Conservation (phyloP, 2,888 invertebrate genomes). For the Trissoscelio sp. region DNA sequence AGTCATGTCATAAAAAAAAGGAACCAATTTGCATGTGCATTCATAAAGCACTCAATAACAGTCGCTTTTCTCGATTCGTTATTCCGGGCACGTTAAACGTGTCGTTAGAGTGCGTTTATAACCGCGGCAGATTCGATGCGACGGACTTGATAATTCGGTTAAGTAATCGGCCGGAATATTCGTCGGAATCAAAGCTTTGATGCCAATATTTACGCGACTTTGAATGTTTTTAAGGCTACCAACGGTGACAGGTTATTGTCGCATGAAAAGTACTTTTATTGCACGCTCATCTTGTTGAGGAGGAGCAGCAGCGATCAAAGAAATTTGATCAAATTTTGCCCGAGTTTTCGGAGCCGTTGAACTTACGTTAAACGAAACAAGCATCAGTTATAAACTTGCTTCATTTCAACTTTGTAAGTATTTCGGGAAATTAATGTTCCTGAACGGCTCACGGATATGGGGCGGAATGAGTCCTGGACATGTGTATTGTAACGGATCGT, state of each 20-base stretch:
- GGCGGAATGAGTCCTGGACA: background rate
- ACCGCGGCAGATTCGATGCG: background rate
- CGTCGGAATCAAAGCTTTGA: background rate
- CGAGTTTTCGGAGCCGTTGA: slow-evolving; percentile 16
- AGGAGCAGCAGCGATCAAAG: slow-evolving; percentile 18
- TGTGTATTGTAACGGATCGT: background rate
- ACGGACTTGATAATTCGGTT: slow-evolving; percentile 8
- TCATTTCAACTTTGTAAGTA: slow-evolving; percentile 40
- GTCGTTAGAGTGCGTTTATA: slow-evolving; percentile 25
- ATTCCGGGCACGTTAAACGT: slow-evolving; percentile 11
- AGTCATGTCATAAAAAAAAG: background rate
- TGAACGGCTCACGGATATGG: background rate
- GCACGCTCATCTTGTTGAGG: no score
- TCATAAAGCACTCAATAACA: background rate
- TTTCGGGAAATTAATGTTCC: slow-evolving; percentile 24
- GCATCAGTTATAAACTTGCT: slow-evolving; percentile 28
- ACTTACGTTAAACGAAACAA: slow-evolving; percentile 19
- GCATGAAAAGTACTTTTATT: slow-evolving; percentile 17
- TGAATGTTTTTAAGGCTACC: slow-evolving; percentile 3
- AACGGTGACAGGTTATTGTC: slow-evolving; percentile 9
- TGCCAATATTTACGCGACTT: background rate
- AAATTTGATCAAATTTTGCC: slow-evolving; percentile 12
- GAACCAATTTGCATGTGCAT: slow-evolving; percentile 3
- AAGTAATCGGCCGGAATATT: background rate
- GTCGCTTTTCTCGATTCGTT: background rate